phyloP scores from a whole-genome alignment of 2,113 vertebrate species.

The Chaetodon trifascialis region DNA sequence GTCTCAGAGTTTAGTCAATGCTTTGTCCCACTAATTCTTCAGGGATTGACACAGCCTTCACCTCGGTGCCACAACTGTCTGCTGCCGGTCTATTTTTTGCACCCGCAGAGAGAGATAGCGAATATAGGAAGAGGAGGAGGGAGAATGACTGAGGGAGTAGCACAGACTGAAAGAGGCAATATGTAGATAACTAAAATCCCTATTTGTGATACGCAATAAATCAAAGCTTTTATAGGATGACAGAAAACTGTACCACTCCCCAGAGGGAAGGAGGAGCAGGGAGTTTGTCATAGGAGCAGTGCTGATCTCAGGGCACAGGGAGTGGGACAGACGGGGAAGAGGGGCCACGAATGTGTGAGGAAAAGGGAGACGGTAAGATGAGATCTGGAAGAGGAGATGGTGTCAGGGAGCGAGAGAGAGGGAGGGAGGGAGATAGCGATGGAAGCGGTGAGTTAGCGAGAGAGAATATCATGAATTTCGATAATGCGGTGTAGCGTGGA shows the following conservation, averaged over 20 bases:
- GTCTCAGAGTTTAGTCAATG: conserved; percentile 45
- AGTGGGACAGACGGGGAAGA: conserved; percentile 28
- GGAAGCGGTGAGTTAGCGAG: conserved; percentile 23
- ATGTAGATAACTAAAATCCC: conserved; percentile 64
- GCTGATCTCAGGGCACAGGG: conserved; percentile 50
- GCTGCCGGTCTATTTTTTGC: conserved; percentile 23
- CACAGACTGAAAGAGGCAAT: conserved; percentile 37
- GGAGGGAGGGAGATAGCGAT: not conserved
- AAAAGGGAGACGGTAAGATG: conserved; percentile 54
- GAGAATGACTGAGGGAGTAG: conserved; percentile 32
- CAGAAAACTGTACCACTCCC: conserved; percentile 56
- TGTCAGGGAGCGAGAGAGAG: conserved; percentile 4
- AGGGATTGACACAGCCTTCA: conserved; percentile 58
- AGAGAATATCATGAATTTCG: conserved; percentile 69
- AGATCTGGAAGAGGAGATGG: conserved; percentile 38
- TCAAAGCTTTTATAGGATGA: conserved; percentile 69
- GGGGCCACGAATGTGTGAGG: conserved; percentile 43
- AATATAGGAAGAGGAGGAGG: conserved; percentile 16
- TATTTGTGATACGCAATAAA: conserved; percentile 75
- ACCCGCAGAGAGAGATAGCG: conserved; percentile 20
- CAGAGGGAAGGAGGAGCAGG: conserved; percentile 18
- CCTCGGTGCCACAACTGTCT: conserved; percentile 35
- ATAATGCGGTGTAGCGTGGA: conserved; percentile 46
- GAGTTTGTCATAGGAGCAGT: conserved; percentile 50
- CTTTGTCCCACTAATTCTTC: conserved; percentile 63